phyloP scores from a whole-genome alignment of 2,113 vertebrate genomes.

The Addax nasomaculatus region DNA sequence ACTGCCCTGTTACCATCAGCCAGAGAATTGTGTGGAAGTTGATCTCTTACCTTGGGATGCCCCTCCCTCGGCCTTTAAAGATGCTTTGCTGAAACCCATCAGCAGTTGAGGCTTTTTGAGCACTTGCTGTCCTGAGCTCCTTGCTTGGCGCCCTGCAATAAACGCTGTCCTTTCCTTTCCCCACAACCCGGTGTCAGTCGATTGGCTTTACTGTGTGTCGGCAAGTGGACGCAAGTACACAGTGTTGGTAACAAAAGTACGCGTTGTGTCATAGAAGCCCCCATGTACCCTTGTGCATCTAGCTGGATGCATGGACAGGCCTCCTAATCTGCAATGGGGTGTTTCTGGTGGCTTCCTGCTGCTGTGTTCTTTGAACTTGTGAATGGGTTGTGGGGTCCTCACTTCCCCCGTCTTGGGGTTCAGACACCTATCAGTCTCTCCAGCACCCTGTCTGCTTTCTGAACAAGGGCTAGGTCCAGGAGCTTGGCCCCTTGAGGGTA shows the following conservation, averaged over 20 bases:
- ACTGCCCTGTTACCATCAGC: not conserved
- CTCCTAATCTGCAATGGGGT: not conserved
- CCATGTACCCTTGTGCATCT: rapidly evolving
- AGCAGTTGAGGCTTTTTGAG: not conserved
- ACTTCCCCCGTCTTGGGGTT: not conserved
- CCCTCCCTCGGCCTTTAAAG: not conserved
- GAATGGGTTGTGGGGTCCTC: not conserved
- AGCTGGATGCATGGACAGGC: not conserved
- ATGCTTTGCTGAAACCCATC: not conserved
- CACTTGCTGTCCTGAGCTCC: not conserved
- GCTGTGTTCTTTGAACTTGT: not conserved
- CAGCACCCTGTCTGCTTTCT: not conserved
- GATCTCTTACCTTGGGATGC: not conserved
- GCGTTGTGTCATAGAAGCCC: rapidly evolving
- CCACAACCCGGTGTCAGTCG: not conserved
- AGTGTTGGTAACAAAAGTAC: not conserved
- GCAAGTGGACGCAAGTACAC: not conserved
- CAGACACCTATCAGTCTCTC: not conserved
- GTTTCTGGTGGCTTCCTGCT: not conserved
- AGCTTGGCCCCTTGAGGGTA: not conserved
- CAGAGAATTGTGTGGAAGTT: not conserved
- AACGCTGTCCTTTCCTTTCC: not conserved
- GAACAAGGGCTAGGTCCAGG: not conserved
- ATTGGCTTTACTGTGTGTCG: not conserved
- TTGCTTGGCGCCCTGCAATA: not conserved